These are phyloP conservation scores for Microtus richardsoni DNA, from an alignment of 2,113 vertebrate genomes.

Conservation along the genomic window DNA sequence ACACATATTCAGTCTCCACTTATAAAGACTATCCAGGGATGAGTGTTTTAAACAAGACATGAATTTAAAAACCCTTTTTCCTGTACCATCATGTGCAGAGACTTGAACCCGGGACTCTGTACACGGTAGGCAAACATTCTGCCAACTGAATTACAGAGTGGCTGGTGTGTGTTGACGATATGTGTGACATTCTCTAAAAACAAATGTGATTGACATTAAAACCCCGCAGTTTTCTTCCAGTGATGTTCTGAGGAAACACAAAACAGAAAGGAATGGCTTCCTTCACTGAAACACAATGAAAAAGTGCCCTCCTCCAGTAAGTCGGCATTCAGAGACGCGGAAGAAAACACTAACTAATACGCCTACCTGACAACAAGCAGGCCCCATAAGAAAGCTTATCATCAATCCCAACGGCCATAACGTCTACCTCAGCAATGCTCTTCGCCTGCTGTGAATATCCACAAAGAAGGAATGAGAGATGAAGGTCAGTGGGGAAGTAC, in stretches of 20 bases:
- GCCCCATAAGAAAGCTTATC: slow-evolving; percentile 9
- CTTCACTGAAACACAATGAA: background rate
- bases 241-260: slow-evolving; percentile 51
- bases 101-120: background rate
- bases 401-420: background rate
- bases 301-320: slow-evolving; percentile 3
- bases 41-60: slow-evolving; percentile 23
- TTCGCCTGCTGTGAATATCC: background rate
- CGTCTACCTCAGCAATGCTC: background rate
- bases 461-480: background rate
- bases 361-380: slow-evolving; percentile 14
- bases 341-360: background rate
- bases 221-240: background rate
- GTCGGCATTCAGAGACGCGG: background rate
- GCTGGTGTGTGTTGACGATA: background rate
- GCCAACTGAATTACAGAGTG: background rate
- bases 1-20: background rate
- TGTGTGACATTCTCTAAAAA: background rate
- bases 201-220: background rate
- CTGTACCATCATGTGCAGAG: background rate
- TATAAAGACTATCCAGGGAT: background rate
- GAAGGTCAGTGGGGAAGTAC: background rate
- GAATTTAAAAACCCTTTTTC: slow-evolving; percentile 28
- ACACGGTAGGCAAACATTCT: background rate
- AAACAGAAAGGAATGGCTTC: slow-evolving; percentile 28